These are phyloP conservation scores for rat (Rattus norvegicus) DNA, from an alignment of 2,113 vertebrate species.

Conservation along the genomic window GRCr8 NC_086024.1:97170501-97171000, in stretches of 20 bases:
- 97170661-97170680: background rate
- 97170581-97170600: background rate
- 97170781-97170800: constrained; percentile 33
- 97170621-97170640: background rate
- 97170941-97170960: background rate
- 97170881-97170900: background rate
- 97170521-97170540: background rate
- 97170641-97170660: background rate
- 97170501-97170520: background rate
- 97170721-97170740: background rate
- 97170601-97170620: background rate
- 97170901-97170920: background rate
- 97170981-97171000: background rate
- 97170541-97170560: background rate
- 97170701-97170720: background rate
- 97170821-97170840: background rate
- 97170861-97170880: background rate
- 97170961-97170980: background rate
- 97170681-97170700: background rate
- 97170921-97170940: background rate
- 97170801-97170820: background rate
- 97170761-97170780: constrained; percentile 26
- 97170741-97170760: background rate
- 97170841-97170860: background rate
- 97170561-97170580: background rate